Evolutionary conservation across 2,113 vertebrate species (phyloP).

Genomic region (Cochlearius cochlearius): DNA sequence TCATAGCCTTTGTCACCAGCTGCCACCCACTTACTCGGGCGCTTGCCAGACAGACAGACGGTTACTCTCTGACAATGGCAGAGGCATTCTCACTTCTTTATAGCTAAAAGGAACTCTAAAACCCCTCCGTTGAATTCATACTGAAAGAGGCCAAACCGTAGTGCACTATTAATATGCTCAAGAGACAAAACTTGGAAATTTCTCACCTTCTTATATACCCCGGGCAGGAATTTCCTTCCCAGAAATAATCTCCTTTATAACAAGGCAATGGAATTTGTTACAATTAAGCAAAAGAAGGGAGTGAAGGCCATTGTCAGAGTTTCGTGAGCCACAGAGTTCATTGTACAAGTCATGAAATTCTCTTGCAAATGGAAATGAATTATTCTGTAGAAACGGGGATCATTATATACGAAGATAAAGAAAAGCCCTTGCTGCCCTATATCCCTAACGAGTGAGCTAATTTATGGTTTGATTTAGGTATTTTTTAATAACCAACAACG

Average conservation of each 20-base stretch:
- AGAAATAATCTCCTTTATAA: not conserved
- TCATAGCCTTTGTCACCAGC: not conserved
- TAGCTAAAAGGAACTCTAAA: not conserved
- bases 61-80: not conserved
- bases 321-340: not conserved
- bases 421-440: not conserved
- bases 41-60: not conserved
- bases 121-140: not conserved
- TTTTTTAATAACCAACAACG: not conserved
- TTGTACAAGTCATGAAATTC: not conserved
- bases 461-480: not conserved
- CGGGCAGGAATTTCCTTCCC: not conserved
- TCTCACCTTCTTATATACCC: not conserved
- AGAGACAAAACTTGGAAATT: not conserved
- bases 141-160: not conserved
- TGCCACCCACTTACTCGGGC: not conserved
- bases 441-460: not conserved
- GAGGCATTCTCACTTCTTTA: not conserved
- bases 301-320: not conserved
- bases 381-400: not conserved
- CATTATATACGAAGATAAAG: not conserved
- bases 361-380: conserved; percentile 23
- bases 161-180: not conserved
- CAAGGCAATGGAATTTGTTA: not conserved
- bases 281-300: conserved; percentile 11